Evolutionary conservation across 2,888 invertebrate genomes (phyloP).

Genomic region (Sussaba pulchella): DNA sequence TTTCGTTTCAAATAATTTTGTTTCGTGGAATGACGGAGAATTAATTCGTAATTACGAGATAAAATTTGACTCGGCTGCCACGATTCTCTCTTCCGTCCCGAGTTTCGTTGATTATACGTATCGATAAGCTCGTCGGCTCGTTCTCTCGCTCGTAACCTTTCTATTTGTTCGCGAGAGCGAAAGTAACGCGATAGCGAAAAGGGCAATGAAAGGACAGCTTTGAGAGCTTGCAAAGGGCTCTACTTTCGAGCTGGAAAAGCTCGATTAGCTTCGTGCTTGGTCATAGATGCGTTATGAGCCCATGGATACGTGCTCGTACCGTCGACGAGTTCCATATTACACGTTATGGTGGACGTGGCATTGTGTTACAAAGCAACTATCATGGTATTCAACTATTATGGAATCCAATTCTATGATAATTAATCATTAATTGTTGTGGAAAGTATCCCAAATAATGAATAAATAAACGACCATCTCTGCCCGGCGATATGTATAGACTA

Average conservation of each 20-base stretch:
- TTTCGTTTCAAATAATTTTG: too few relatives aligned
- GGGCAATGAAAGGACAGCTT: slow-evolving; percentile 27
- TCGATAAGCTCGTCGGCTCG: neutral
- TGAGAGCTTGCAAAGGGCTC: neutral
- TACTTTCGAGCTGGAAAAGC: neutral
- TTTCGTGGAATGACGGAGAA: too few relatives aligned
- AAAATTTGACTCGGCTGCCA: too few relatives aligned
- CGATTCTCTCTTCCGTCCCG: too few relatives aligned
- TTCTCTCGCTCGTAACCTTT: neutral
- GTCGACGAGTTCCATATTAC: slow-evolving; percentile 27
- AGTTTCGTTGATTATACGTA: neutral
- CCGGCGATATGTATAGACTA: too few relatives aligned
- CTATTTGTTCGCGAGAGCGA: neutral
- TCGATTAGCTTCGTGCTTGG: neutral
- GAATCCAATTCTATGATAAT: too few relatives aligned
- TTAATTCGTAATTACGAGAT: too few relatives aligned
- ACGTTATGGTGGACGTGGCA: slow-evolving; percentile 29
- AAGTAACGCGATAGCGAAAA: neutral
- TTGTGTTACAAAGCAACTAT: slow-evolving; percentile 26
- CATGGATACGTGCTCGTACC: neutral
- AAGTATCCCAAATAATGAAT: too few relatives aligned
- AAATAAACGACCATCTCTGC: too few relatives aligned
- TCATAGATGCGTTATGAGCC: slow-evolving; percentile 9
- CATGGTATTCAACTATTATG: slow-evolving; percentile 8
- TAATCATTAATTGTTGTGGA: too few relatives aligned